Evolutionary conservation across 1,140 invertebrate species (phyloP).

Genomic region (Lysiphlebus fabarum): DNA sequence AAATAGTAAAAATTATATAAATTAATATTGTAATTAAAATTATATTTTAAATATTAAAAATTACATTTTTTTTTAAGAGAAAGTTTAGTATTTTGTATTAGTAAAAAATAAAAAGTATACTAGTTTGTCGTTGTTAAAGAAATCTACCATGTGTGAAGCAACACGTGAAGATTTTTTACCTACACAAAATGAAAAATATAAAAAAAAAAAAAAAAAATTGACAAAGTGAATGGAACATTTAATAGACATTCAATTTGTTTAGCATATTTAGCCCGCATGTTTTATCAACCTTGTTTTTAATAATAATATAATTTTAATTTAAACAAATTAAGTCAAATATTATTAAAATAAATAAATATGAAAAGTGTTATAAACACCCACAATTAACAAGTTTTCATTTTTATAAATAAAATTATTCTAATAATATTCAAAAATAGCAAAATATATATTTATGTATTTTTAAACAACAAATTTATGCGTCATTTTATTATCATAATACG

Average conservation of each 20-base stretch:
- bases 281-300: slow-evolving; percentile 33
- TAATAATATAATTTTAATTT: no score
- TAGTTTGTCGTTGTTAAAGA: no score
- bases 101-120: no score
- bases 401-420: background rate
- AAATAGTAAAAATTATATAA: background rate
- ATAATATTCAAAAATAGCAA: no score
- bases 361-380: background rate
- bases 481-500: no score
- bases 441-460: no score
- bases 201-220: background rate
- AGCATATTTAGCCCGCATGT: slow-evolving; percentile 9
- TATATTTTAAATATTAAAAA: no score
- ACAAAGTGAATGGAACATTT: slow-evolving; percentile 11
- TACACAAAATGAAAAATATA: background rate
- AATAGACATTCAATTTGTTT: background rate
- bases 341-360: background rate
- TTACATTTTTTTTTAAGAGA: no score
- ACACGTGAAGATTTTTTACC: slow-evolving; percentile 13
- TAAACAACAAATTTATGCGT: no score
- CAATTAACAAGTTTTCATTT: slow-evolving; percentile 1
- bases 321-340: no score
- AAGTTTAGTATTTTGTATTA: no score
- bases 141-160: slow-evolving; percentile 16
- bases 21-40: no score